Percentiles rank a stretch among this genome's conserved stretches.
These are phyloP conservation scores for Diceros bicornis DNA, from an alignment of 2,797 vertebrate species.

Conservation along the genomic window DNA sequence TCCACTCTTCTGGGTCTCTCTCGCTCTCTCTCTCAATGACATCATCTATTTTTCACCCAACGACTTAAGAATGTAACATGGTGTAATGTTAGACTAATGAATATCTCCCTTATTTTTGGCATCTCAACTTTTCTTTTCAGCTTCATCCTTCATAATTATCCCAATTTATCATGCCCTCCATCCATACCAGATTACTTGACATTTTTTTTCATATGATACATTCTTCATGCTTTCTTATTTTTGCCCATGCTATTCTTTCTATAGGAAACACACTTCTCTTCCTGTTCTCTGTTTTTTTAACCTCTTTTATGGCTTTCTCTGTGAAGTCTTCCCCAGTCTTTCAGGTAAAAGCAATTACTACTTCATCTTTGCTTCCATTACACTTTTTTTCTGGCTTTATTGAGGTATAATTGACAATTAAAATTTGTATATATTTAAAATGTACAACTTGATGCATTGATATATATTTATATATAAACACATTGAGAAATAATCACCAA, in stretches of 20 bases:
- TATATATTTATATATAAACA: not conserved
- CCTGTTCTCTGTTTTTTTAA: not conserved
- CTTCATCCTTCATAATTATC: not conserved
- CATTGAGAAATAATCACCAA: not conserved
- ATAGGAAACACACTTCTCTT: not conserved
- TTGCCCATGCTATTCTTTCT: not conserved
- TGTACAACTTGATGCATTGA: not conserved
- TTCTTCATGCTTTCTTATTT: not conserved
- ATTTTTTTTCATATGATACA: not conserved
- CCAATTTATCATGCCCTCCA: not conserved
- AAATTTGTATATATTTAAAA: not conserved
- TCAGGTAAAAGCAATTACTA: not conserved
- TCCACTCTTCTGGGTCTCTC: not conserved
- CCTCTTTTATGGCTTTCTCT: not conserved
- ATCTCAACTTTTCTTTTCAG: not conserved
- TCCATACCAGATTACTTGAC: not conserved
- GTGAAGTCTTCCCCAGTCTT: not conserved
- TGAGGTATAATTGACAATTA: not conserved
- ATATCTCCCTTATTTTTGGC: not conserved
- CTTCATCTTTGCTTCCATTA: not conserved
- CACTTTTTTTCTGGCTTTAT: not conserved
- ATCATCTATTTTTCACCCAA: not conserved
- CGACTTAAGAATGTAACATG: not conserved
- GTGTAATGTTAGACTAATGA: not conserved
- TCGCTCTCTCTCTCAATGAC: not conserved